These are phyloP conservation scores for Elephantulus edwardii DNA, from an alignment of 2,113 vertebrate genomes.

Conservation along the genomic window DNA sequence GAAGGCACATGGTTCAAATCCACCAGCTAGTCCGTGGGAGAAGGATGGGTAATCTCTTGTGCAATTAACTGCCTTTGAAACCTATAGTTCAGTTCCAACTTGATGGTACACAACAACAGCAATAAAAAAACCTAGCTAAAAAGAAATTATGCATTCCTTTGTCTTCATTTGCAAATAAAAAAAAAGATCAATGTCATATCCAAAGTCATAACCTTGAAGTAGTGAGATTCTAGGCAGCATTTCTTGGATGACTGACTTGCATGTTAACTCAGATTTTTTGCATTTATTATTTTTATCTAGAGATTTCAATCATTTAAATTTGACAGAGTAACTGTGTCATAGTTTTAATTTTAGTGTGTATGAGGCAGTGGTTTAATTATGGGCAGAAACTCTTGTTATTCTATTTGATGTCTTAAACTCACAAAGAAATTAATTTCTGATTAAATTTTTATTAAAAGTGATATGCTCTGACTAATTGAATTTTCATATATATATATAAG, in stretches of 20 bases:
- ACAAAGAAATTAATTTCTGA: not conserved
- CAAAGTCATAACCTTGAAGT: not conserved
- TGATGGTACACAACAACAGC: too few relatives aligned
- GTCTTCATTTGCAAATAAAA: not conserved
- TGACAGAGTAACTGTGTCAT: not conserved
- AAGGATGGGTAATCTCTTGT: too few relatives aligned
- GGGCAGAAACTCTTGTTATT: not conserved
- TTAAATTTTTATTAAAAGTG: slow-evolving; percentile 1
- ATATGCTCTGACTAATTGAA: not conserved
- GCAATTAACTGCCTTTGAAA: too few relatives aligned
- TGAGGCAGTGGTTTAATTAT: slow-evolving; percentile 11
- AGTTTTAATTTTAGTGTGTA: not conserved
- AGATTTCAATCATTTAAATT: slow-evolving; percentile 18
- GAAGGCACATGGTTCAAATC: too few relatives aligned
- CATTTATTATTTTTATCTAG: not conserved
- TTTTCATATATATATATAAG: not conserved
- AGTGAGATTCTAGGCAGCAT: not conserved
- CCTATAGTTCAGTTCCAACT: too few relatives aligned
- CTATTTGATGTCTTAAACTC: not conserved
- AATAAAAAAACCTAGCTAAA: too few relatives aligned
- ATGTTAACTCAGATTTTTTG: not conserved
- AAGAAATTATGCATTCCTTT: not conserved
- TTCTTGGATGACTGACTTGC: not conserved
- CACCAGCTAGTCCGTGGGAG: too few relatives aligned
- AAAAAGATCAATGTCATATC: not conserved